Evolutionary conservation across 2,113 vertebrate species (phyloP), one percentile per base, ranked within the genome.

Genomic region (Pelecanoides urinatrix): DNA sequence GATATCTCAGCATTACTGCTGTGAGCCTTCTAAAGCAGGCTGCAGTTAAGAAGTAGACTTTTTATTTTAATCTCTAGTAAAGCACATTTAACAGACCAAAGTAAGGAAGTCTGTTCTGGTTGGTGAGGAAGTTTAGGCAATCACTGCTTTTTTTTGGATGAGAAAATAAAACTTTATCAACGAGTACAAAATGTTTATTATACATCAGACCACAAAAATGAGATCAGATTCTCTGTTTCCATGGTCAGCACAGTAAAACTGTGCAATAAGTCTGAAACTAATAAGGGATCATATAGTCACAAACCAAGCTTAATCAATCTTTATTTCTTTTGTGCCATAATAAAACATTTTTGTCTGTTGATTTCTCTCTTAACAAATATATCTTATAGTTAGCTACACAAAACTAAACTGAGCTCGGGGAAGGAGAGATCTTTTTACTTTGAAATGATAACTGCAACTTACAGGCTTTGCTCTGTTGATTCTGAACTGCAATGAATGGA

Each of bases 91-190:
- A 53, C 36, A 79, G 53, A 61, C 23, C 42, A 27, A 79, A 90
- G 66, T 12, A 81, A 86, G 45, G 53, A 86, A 58, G 62, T 29
- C 22, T 2, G 34, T 78, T 75, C 56, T 82, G 58, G 36, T 6
- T 44, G 36, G 42, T 68, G 70, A 92, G 53, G 83, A 93, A 61
- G 62, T 94, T 94, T 12, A 80, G 25, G 55, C 12, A 7, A 40
- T 87, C 47, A n/a, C 27, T 65, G 66, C 22, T 94, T 86, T 88
- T 45, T 89, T 85, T 11, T 75, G 53, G 61, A 73, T 65, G 40
- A 17, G 62, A 89, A 94, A 84, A 92, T 65, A 92, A 90, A 93
- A 83, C 29, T 87, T 86, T 68, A 94, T 85, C 79, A 85, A 85
- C 20, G 38, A 62, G 45, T 29, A 91, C 26, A 63, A 85, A 44